Evolutionary conservation across 2,888 invertebrate species (phyloP), one percentile per base, ranked within the genome.

Genomic region (Megastigmus dorsalis): DNA sequence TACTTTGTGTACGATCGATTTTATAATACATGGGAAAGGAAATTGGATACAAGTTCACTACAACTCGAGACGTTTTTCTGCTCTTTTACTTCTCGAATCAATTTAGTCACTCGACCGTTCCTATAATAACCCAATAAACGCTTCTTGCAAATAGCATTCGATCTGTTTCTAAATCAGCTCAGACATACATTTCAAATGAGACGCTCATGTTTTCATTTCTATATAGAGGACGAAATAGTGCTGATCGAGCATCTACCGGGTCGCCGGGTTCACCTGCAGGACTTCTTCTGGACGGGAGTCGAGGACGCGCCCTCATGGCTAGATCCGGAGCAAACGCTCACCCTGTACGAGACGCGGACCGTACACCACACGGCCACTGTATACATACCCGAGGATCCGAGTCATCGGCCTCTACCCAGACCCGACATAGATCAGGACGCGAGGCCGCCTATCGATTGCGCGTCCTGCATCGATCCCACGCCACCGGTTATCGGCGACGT

Each of bases 211-310:
- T n/a, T n/a, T n/a, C n/a, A n/a, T n/a, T n/a, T n/a, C n/a, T n/a
- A n/a, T n/a, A n/a, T n/a, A 88, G 88, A 88, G 79, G 87, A 88
- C 82, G 87, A 88, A 66, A 85, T 88, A 20, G 83, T 88, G 23
- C 73, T 88, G 28, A 87, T 88, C 60, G 88, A 88, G 63, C 88
- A 88, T 74, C 78, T 87, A 38, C 87, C 88, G 23, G 86, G 86
- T 9, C 83, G 86, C 7, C 83, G 82, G 33, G 85, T 88, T 10
- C 92, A 92, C 50, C 88, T 96, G 70, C 95, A 95, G 82, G 95
- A 96, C 86, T 96, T 96, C 88, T 94, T 96, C 87, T 96, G 96
- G 96, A 95, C 95, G 0, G 95, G 95, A 0, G 94, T 94, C 0
- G 95, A 95, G 0, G 95, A 95, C 84, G 95, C 94, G 0, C 93